phyloP scores from a whole-genome alignment of 2,113 vertebrate species.

The Embiotoca jacksoni region DNA sequence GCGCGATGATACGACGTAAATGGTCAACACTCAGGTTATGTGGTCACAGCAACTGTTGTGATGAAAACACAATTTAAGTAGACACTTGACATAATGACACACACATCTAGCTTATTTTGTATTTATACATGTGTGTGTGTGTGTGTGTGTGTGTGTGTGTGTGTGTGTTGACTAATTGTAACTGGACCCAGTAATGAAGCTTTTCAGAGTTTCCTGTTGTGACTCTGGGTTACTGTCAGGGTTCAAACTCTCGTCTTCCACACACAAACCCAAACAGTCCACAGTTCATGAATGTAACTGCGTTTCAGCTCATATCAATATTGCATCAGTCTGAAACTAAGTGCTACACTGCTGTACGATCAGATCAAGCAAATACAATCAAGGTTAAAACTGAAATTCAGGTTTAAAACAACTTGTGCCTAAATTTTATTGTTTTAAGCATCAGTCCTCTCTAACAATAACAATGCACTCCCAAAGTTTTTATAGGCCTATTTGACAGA shows the following conservation, averaged over 20 bases:
- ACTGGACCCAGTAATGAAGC: slow-evolving; percentile 63
- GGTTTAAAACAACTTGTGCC: too few relatives aligned
- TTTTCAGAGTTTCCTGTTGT: slow-evolving; percentile 73
- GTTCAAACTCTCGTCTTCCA: slow-evolving; percentile 44
- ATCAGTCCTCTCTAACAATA: too few relatives aligned
- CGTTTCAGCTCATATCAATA: slow-evolving; percentile 16
- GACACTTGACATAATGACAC: slow-evolving; percentile 25
- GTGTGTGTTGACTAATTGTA: slow-evolving; percentile 67
- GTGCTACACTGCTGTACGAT: background rate
- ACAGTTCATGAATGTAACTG: background rate
- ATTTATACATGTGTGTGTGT: background rate
- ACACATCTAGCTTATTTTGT: slow-evolving; percentile 41
- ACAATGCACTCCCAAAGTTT: too few relatives aligned
- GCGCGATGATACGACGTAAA: slow-evolving; percentile 45
- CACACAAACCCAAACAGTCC: slow-evolving; percentile 54
- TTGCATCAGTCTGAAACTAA: background rate
- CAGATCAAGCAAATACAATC: too few relatives aligned
- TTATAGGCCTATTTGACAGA: too few relatives aligned
- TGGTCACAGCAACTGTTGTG: slow-evolving; percentile 70
- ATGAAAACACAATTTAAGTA: slow-evolving; percentile 62
- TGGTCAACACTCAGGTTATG: slow-evolving; percentile 38
- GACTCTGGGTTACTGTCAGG: slow-evolving; percentile 35
- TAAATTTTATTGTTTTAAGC: too few relatives aligned
- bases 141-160: slow-evolving; percentile 23
- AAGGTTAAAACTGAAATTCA: too few relatives aligned